Conservation (phyloP, 2,888 invertebrate genomes). For the Mechanitis mazaeus region DNA sequence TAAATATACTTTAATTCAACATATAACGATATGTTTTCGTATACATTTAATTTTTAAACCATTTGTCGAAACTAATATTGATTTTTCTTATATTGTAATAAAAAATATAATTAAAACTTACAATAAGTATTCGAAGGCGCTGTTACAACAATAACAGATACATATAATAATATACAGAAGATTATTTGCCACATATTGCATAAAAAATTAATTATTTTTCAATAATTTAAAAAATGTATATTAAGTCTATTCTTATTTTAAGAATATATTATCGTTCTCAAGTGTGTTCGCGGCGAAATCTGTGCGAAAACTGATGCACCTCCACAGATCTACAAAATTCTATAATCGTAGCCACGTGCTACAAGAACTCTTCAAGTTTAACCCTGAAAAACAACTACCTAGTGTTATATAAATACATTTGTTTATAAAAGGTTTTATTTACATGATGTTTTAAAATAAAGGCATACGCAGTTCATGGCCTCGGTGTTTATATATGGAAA, state of each 20-base stretch:
- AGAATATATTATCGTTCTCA: not conserved
- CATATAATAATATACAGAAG: conserved; percentile 26
- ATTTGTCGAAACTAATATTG: no score
- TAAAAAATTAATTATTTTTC: not conserved
- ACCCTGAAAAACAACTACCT: not conserved
- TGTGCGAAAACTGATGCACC: conserved; percentile 20
- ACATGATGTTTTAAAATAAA: not conserved
- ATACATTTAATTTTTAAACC: no score
- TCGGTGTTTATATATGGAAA: no score
- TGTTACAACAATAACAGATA: conserved; percentile 29
- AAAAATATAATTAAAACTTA: conserved; percentile 38
- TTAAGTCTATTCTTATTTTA: not conserved
- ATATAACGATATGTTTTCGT: no score
- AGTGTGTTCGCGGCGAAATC: conserved; percentile 20
- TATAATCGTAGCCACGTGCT: conserved; percentile 19
- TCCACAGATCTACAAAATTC: conserved; percentile 16
- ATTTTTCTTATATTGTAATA: no score
- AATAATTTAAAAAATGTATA: not conserved
- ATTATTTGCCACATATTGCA: conserved; percentile 39
- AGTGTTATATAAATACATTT: not conserved
- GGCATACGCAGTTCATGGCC: not conserved
- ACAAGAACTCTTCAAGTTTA: not conserved
- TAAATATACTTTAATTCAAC: no score
- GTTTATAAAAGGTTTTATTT: not conserved
- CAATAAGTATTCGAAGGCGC: conserved; percentile 39